Evolutionary conservation across 2,113 vertebrate species (phyloP).

Genomic region (Poicephalus gulielmi): DNA sequence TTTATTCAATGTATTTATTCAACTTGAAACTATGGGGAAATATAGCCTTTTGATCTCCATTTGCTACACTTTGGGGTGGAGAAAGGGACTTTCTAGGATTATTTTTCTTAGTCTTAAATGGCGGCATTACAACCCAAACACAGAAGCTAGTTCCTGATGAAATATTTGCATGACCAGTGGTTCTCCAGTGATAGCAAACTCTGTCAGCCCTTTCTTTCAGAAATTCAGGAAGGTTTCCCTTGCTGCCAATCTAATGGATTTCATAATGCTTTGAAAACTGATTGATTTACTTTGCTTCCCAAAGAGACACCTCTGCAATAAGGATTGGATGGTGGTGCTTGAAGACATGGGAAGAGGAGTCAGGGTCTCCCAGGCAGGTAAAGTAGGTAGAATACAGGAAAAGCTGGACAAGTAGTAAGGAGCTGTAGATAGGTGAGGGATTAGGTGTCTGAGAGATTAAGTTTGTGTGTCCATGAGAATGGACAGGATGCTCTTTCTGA

Average conservation of each 20-base stretch:
- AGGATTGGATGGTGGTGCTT: not conserved
- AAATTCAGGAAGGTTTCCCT: not conserved
- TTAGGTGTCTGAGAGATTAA: not conserved
- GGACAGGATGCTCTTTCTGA: not conserved
- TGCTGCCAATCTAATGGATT: not conserved
- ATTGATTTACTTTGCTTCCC: not conserved
- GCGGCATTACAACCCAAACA: not conserved
- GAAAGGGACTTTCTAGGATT: not conserved
- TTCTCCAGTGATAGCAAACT: not conserved
- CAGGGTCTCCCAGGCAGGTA: not conserved
- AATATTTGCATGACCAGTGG: not conserved
- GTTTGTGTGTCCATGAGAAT: not conserved
- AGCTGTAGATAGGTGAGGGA: not conserved
- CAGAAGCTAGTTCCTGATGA: not conserved
- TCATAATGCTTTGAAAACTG: not conserved
- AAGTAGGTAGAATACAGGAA: not conserved
- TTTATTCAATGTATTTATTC: not conserved
- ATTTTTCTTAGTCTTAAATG: not conserved
- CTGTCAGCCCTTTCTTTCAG: not conserved
- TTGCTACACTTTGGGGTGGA: not conserved
- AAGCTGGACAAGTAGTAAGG: not conserved
- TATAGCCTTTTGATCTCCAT: not conserved
- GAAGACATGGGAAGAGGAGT: not conserved
- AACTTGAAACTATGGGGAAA: slow-evolving; percentile 5
- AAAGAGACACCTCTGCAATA: not conserved